phyloP scores from a whole-genome alignment of 2,888 invertebrate species.

The Parnassius glacialis region DNA sequence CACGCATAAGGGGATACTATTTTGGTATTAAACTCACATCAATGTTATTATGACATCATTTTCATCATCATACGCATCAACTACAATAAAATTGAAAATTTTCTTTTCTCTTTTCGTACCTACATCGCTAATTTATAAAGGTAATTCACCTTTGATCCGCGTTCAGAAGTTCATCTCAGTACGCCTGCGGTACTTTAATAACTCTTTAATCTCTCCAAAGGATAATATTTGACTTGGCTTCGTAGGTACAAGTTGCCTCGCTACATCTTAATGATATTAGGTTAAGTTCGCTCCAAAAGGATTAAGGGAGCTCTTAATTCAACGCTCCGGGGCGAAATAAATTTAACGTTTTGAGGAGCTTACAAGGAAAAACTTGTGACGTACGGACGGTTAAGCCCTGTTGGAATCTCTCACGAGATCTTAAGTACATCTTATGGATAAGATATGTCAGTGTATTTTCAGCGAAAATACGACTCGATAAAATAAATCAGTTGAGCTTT shows the following conservation, averaged over 20 bases:
- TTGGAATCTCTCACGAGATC: slow-evolving; percentile 50
- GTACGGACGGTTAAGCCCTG: slow-evolving; percentile 46
- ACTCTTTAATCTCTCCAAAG: slow-evolving; percentile 68
- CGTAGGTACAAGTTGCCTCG: slow-evolving; percentile 70
- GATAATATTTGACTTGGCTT: slow-evolving; percentile 77
- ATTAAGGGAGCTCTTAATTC: slow-evolving; percentile 77
- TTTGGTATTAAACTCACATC: background rate
- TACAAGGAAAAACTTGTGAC: slow-evolving; percentile 77
- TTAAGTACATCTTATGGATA: slow-evolving; percentile 39
- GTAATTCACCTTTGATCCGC: slow-evolving; percentile 16
- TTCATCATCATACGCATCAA: background rate
- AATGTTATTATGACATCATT: slow-evolving; percentile 22
- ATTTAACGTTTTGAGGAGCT: slow-evolving; percentile 74
- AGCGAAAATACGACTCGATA: slow-evolving; percentile 21
- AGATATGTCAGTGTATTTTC: slow-evolving; percentile 28
- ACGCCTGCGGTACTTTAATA: slow-evolving; percentile 52
- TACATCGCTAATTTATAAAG: background rate
- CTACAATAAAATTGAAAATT: too few relatives aligned
- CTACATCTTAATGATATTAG: slow-evolving; percentile 78
- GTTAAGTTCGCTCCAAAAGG: slow-evolving; percentile 76
- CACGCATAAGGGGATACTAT: background rate
- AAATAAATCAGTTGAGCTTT: slow-evolving; percentile 30
- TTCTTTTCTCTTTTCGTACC: too few relatives aligned
- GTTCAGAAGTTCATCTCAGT: slow-evolving; percentile 16
- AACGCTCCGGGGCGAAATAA: slow-evolving; percentile 75